These are phyloP conservation scores for Xiphydria camelus DNA, from an alignment of 2,888 invertebrate species.

Conservation along the genomic window DNA sequence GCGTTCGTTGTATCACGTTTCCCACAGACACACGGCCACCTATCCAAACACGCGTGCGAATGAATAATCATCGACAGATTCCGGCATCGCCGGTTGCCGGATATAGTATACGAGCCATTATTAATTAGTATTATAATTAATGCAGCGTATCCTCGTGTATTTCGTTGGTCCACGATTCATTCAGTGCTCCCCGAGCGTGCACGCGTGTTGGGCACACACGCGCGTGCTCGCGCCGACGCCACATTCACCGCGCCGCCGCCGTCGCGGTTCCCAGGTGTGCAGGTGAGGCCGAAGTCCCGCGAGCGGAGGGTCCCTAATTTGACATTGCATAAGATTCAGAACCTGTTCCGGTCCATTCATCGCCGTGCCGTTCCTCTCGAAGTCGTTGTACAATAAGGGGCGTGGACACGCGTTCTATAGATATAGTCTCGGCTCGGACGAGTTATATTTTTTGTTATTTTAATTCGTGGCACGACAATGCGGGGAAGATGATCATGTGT, in stretches of 20 bases:
- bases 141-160: slow-evolving; percentile 1
- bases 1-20: no score
- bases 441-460: no score
- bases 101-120: no score
- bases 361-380: slow-evolving; percentile 9
- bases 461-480: no score
- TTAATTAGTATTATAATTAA: slow-evolving; percentile 4
- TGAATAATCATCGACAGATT: slow-evolving; percentile 1
- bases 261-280: slow-evolving; percentile 5
- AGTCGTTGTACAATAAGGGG: no score
- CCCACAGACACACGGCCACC: no score
- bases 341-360: slow-evolving; percentile 54
- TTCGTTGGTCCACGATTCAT: background rate
- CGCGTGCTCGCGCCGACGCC: no score
- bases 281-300: slow-evolving; percentile 9
- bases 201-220: background rate
- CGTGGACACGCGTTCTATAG: no score
- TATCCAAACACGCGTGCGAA: background rate
- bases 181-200: background rate
- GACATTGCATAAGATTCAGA: slow-evolving; percentile 54
- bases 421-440: no score
- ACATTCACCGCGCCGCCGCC: background rate
- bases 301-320: slow-evolving; percentile 32
- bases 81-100: slow-evolving; percentile 1
- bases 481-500: no score